A percentile compares a stretch with the other conserved stretches of the same genome.
phyloP scores from a whole-genome alignment of 2,797 vertebrate species.

The Poecile montanus region DNA sequence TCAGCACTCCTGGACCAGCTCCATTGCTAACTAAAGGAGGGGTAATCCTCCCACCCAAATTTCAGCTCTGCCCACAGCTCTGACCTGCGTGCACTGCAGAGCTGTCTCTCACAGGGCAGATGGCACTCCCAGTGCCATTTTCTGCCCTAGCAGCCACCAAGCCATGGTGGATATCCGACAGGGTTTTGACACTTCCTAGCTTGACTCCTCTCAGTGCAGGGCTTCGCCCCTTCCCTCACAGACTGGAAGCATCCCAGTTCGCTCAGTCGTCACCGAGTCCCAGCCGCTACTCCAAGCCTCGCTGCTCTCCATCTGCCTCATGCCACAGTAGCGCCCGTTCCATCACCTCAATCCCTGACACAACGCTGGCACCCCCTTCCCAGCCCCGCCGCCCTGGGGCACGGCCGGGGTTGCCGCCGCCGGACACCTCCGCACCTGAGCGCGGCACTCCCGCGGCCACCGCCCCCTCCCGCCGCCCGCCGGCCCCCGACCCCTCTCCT shows the following conservation, averaged over 20 bases:
- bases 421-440: background rate
- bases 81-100: accelerated
- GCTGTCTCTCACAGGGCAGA: background rate
- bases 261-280: background rate
- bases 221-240: background rate
- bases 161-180: background rate
- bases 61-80: background rate
- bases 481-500: background rate
- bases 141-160: background rate
- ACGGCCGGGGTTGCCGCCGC: background rate
- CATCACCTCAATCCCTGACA: background rate
- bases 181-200: background rate
- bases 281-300: background rate
- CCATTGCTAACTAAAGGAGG: background rate
- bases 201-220: background rate
- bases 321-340: background rate
- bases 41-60: background rate
- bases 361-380: background rate
- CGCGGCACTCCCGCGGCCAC: accelerated
- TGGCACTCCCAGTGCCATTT: background rate
- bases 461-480: background rate
- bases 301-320: background rate
- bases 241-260: background rate
- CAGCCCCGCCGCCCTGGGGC: background rate
- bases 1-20: background rate